Percentiles rank a stretch among this genome's conserved stretches.
Evolutionary conservation across 2,888 invertebrate species (phyloP).

Genomic region (Pterobdella sp.): DNA sequence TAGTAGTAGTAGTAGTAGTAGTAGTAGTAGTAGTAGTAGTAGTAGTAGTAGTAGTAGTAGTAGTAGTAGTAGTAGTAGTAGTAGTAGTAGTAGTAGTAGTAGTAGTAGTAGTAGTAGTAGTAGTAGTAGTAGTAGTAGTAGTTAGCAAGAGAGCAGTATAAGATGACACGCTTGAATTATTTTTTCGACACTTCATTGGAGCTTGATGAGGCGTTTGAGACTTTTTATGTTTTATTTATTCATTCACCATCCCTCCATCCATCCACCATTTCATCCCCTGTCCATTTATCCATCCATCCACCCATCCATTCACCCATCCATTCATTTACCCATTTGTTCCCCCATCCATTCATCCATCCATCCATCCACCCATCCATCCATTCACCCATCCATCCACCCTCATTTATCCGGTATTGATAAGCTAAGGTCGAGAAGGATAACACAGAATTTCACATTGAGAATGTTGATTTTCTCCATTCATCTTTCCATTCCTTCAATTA

Average conservation of each 20-base stretch:
- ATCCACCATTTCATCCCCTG: not conserved
- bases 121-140: not conserved
- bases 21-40: slow-evolving; percentile 22
- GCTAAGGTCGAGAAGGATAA: too few relatives aligned
- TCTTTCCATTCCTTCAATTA: not conserved
- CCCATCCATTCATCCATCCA: not conserved
- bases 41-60: slow-evolving; percentile 19
- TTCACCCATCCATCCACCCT: too few relatives aligned
- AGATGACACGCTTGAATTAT: not conserved
- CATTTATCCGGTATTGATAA: too few relatives aligned
- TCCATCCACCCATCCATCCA: too few relatives aligned
- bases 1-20: slow-evolving; percentile 21
- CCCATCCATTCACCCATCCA: not conserved
- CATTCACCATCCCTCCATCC: not conserved
- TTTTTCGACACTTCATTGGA: not conserved
- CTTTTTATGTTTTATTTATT: not conserved
- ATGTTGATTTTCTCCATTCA: too few relatives aligned
- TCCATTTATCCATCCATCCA: not conserved
- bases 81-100: not conserved
- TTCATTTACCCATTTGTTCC: not conserved
- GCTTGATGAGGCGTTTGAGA: not conserved
- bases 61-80: slow-evolving; percentile 9
- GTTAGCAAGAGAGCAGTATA: not conserved
- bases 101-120: not conserved
- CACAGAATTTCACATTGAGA: too few relatives aligned